Conservation (phyloP, 2,888 invertebrate species). For the Amphipyra berbera region DNA sequence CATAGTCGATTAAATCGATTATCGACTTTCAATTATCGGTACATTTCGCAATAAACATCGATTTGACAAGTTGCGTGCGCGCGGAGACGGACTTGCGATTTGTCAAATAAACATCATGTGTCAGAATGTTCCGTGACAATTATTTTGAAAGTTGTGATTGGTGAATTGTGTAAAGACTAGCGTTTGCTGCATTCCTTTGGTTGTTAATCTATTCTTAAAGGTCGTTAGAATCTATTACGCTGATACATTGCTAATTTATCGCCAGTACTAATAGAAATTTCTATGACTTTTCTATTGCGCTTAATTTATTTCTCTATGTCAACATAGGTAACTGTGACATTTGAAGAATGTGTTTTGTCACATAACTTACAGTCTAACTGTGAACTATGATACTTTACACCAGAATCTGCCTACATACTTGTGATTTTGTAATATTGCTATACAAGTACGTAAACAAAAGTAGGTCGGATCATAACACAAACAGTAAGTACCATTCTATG, state of each 20-base stretch:
- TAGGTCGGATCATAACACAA: slow-evolving; percentile 23
- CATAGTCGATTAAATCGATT: slow-evolving; percentile 63
- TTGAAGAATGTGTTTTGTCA: no score
- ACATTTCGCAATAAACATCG: slow-evolving; percentile 55
- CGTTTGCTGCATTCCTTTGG: slow-evolving; percentile 9
- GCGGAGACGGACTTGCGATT: slow-evolving; percentile 33
- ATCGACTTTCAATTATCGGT: slow-evolving; percentile 64
- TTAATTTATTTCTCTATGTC: no score
- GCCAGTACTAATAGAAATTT: no score
- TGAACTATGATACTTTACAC: no score
- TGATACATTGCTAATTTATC: no score
- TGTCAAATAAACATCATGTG: slow-evolving; percentile 37
- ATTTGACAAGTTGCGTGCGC: slow-evolving; percentile 54
- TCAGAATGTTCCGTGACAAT: slow-evolving; percentile 20
- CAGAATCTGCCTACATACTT: no score
- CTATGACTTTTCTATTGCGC: no score
- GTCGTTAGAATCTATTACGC: not conserved
- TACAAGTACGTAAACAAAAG: not conserved
- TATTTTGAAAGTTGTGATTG: slow-evolving; percentile 27
- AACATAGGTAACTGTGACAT: no score
- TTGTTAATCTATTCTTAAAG: not conserved
- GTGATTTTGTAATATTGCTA: no score
- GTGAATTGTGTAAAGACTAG: not conserved
- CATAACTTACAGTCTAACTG: no score
- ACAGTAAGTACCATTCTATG: slow-evolving; percentile 20